phyloP scores from a whole-genome alignment of 2,113 vertebrate genomes.

The Copsychus sechellarum region DNA sequence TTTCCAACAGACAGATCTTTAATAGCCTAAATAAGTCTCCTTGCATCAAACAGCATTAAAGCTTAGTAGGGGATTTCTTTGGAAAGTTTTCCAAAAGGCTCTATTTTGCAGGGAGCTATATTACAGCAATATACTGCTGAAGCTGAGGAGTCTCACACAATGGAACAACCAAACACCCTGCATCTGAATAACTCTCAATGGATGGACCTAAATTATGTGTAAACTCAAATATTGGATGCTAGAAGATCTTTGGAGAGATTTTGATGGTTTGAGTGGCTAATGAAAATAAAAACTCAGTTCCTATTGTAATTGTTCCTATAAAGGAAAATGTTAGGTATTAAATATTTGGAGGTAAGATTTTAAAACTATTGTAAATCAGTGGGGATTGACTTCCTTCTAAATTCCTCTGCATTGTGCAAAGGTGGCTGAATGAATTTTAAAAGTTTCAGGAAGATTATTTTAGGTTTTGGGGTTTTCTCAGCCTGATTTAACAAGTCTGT shows the following conservation, averaged over 20 bases:
- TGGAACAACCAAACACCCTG: background rate
- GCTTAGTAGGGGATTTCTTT: background rate
- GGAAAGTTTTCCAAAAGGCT: background rate
- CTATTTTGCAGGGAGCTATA: background rate
- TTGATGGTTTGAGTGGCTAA: background rate
- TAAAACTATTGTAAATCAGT: background rate
- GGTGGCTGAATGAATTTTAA: background rate
- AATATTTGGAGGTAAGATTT: background rate
- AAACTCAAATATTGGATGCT: background rate
- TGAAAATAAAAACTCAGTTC: background rate
- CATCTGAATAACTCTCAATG: background rate
- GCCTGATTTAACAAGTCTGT: background rate
- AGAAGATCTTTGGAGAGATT: background rate
- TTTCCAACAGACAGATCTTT: background rate
- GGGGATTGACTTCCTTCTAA: background rate
- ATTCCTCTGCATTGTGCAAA: background rate
- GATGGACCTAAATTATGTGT: background rate
- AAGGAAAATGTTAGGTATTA: background rate
- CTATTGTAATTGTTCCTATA: background rate
- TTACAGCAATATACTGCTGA: background rate
- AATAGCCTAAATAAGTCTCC: background rate
- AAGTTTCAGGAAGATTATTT: background rate
- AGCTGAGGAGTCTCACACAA: background rate
- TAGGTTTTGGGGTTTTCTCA: background rate
- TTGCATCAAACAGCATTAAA: conserved; percentile 18